phyloP scores from a whole-genome alignment of 2,888 invertebrate species.

The Prosapia bicincta region DNA sequence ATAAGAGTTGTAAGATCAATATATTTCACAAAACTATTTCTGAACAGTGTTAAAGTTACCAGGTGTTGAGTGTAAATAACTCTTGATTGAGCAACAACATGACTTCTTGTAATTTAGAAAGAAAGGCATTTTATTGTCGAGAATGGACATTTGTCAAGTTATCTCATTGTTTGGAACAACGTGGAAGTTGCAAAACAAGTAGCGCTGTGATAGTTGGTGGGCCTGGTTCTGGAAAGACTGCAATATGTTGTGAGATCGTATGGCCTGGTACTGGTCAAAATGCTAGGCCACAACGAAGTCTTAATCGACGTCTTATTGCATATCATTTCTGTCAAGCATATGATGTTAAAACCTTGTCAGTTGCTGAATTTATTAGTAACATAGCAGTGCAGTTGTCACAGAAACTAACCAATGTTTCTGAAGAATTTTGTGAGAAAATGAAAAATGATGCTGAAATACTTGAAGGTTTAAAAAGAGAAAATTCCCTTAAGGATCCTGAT shows the following conservation, averaged over 20 bases:
- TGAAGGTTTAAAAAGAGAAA: conserved; percentile 48
- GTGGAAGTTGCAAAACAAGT: conserved; percentile 78
- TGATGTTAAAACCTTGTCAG: conserved; percentile 78
- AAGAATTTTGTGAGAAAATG: conserved; percentile 39
- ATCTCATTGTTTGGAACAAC: conserved; percentile 84
- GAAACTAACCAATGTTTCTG: conserved; percentile 38
- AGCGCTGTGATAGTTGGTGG: conserved; percentile 85
- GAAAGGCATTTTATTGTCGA: conserved; percentile 79
- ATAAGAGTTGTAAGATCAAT: not conserved
- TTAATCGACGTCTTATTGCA: conserved; percentile 77
- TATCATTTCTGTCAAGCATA: conserved; percentile 86
- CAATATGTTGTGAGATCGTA: conserved; percentile 76
- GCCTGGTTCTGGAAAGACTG: conserved; percentile 93
- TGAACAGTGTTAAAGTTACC: not conserved
- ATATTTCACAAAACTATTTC: not conserved
- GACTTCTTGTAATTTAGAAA: conserved; percentile 44
- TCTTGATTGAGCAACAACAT: conserved; percentile 8
- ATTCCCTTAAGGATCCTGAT: conserved; percentile 83
- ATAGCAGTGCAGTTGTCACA: conserved; percentile 76
- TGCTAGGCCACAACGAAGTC: conserved; percentile 65
- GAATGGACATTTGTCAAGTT: conserved; percentile 97
- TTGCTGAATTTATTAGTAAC: conserved; percentile 80
- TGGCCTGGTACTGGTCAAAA: conserved; percentile 58
- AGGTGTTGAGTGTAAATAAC: not conserved
- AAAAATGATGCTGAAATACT: conserved; percentile 58